Conservation (phyloP, 2,113 vertebrate species). For the Oncorhynchus mykiss region DNA sequence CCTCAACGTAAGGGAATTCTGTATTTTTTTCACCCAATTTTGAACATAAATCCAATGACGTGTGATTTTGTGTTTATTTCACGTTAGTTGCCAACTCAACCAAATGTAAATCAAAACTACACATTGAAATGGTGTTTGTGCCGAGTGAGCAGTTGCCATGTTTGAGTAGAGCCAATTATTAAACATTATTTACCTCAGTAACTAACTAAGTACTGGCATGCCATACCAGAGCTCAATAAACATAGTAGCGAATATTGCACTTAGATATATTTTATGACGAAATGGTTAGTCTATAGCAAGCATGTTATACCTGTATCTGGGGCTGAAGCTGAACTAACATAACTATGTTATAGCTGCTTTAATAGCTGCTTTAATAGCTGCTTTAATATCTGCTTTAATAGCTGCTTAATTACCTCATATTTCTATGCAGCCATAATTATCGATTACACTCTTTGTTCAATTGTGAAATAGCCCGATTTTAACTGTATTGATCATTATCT, state of each 20-base stretch:
- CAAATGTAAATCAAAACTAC: too few relatives aligned
- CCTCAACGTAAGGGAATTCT: too few relatives aligned
- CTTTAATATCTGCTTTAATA: conserved; percentile 43
- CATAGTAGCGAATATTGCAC: conserved; percentile 44
- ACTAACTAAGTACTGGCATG: conserved; percentile 15
- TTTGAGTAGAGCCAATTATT: conserved; percentile 14
- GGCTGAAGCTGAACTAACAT: conserved; percentile 49
- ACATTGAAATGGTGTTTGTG: too few relatives aligned
- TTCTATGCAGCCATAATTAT: conserved; percentile 21
- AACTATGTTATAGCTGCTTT: conserved; percentile 36
- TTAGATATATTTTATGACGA: conserved; percentile 39
- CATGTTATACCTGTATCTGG: conserved; percentile 55
- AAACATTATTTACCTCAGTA: conserved; percentile 27
- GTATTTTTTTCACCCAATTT: too few relatives aligned
- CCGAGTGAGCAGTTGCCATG: conserved; percentile 13
- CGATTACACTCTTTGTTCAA: conserved; percentile 44
- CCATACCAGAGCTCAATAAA: conserved; percentile 37
- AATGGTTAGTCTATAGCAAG: conserved; percentile 31
- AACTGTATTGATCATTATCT: conserved; percentile 1
- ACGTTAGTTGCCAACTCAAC: too few relatives aligned
- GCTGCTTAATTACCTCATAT: conserved; percentile 45
- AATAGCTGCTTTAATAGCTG: conserved; percentile 40
- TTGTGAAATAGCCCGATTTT: conserved; percentile 33
- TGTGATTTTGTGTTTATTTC: too few relatives aligned
- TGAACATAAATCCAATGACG: too few relatives aligned